Conservation (phyloP, 2,797 vertebrate species). For the Esox lucius region DNA sequence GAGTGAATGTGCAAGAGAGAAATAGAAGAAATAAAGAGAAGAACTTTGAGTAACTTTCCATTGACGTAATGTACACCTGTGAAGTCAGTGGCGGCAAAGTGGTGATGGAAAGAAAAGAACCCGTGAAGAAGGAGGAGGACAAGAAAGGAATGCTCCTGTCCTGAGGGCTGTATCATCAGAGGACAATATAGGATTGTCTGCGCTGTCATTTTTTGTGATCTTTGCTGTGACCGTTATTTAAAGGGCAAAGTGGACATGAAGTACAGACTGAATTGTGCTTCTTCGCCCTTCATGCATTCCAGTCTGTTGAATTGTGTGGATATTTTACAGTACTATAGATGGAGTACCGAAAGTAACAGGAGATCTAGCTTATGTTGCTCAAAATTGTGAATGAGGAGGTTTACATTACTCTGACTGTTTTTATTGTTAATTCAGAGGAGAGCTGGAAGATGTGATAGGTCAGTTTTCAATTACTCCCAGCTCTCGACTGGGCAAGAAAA, state of each 20-base stretch:
- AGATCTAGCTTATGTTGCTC: too few relatives aligned
- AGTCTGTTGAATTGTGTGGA: not conserved
- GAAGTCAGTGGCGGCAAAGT: constrained; percentile 19
- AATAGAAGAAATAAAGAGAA: constrained; percentile 8
- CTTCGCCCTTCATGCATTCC: not conserved
- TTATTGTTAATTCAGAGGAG: not conserved
- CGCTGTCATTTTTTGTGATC: not conserved
- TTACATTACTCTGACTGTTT: not conserved
- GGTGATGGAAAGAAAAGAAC: constrained; percentile 16
- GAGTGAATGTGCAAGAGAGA: constrained; percentile 16
- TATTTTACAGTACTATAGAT: not conserved
- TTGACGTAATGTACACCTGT: constrained; percentile 23
- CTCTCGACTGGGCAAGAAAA: not conserved
- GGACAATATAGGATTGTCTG: constrained; percentile 13
- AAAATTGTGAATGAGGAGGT: not conserved
- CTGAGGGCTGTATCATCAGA: not conserved
- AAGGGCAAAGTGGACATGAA: not conserved
- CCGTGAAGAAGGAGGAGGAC: not conserved
- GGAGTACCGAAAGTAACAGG: too few relatives aligned
- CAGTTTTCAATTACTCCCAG: constrained; percentile 3
- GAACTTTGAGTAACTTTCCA: constrained; percentile 17
- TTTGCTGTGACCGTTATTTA: constrained; percentile 16
- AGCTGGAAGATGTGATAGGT: not conserved
- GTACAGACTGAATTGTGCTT: not conserved
- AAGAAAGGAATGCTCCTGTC: constrained; percentile 4